phyloP scores from a whole-genome alignment of 2,888 invertebrate species.

The Plagiodera versicolora region DNA sequence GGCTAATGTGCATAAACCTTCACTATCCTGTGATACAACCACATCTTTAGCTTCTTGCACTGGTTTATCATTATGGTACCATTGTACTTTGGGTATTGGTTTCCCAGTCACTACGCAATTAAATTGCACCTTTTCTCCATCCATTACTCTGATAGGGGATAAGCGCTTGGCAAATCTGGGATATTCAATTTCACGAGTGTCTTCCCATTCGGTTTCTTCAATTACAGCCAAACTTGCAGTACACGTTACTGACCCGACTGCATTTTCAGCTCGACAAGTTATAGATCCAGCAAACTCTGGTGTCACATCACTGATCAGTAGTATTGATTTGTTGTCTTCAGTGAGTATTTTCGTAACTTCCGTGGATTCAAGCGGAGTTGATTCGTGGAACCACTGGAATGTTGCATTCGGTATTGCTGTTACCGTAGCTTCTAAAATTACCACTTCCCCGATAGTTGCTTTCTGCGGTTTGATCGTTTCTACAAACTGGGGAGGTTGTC shows the following conservation, averaged over 20 bases:
- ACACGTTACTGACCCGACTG: slow-evolving; percentile 85
- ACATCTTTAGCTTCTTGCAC: slow-evolving; percentile 79
- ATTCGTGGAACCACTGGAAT: slow-evolving; percentile 85
- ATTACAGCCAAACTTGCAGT: slow-evolving; percentile 72
- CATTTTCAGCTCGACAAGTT: slow-evolving; percentile 88
- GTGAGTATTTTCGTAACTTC: slow-evolving; percentile 73
- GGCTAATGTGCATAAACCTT: slow-evolving; percentile 77
- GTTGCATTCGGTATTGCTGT: slow-evolving; percentile 77
- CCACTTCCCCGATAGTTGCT: slow-evolving; percentile 73
- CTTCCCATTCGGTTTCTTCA: slow-evolving; percentile 61
- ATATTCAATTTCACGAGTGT: slow-evolving; percentile 64
- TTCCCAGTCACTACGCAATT: slow-evolving; percentile 74
- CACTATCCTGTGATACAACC: slow-evolving; percentile 70
- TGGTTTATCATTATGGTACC: slow-evolving; percentile 74
- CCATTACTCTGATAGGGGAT: slow-evolving; percentile 78
- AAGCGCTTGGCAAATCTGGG: slow-evolving; percentile 79
- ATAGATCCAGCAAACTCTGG: slow-evolving; percentile 74
- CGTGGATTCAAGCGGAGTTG: slow-evolving; percentile 70
- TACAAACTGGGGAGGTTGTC: slow-evolving; percentile 72
- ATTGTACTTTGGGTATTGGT: slow-evolving; percentile 78
- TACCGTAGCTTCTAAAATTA: slow-evolving; percentile 77
- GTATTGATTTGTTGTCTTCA: slow-evolving; percentile 75
- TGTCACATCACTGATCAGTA: slow-evolving; percentile 73
- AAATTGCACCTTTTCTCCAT: slow-evolving; percentile 79
- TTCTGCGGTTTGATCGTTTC: slow-evolving; percentile 71